Percentiles rank a stretch among this genome's conserved stretches.
Evolutionary conservation across 23 tunicate species (phyloP).

Genomic region (Trididemnum miniatum): DNA sequence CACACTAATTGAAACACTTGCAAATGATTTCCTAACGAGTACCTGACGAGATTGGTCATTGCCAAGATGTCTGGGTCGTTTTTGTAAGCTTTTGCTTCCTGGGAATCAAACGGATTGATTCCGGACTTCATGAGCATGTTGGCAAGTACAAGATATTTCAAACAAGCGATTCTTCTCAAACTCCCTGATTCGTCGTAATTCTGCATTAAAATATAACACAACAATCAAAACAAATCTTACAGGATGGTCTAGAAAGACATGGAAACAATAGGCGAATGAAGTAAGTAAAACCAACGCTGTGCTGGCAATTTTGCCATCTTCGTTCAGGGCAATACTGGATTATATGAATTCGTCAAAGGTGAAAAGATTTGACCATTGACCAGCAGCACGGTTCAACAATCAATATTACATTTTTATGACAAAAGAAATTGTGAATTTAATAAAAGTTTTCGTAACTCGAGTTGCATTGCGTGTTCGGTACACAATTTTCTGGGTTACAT

Average conservation of each 20-base stretch:
- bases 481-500: too few species aligned
- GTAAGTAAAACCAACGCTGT: background rate
- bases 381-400: background rate
- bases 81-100: slow-evolving; percentile 94
- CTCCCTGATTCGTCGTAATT: slow-evolving; percentile 96
- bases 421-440: too few species aligned
- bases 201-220: slow-evolving; percentile 20
- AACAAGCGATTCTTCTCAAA: slow-evolving; percentile 84
- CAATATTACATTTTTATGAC: background rate
- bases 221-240: too few species aligned
- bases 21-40: too few species aligned
- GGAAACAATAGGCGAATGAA: background rate
- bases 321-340: too few species aligned
- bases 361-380: too few species aligned
- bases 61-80: slow-evolving; percentile 98
- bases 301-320: too few species aligned
- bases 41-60: slow-evolving; percentile 94
- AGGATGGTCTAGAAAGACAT: background rate
- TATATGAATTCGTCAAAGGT: too few species aligned
- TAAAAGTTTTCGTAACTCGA: too few species aligned
- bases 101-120: slow-evolving; percentile 96
- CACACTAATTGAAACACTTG: too few species aligned
- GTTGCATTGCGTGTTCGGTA: too few species aligned
- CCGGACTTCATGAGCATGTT: slow-evolving; percentile 98
- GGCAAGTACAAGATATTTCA: slow-evolving; percentile 95